These are phyloP conservation scores for Achatina immaculata DNA, from an alignment of 1,140 invertebrate genomes.

Conservation along the genomic window DNA sequence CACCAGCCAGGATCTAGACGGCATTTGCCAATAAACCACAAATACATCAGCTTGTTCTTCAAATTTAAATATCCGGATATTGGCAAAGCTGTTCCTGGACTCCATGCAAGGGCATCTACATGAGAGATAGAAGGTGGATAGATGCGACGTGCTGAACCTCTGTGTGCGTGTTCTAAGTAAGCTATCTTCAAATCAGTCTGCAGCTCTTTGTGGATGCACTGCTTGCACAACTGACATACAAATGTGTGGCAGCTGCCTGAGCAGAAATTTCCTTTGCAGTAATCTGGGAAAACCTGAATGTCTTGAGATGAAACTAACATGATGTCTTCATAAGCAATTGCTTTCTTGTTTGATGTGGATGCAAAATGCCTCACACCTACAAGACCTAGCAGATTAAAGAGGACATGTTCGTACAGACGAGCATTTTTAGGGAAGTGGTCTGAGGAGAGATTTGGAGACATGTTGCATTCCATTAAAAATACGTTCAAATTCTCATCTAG, in stretches of 20 bases:
- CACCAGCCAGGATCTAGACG: slow-evolving; percentile 82
- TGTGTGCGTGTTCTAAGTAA: slow-evolving; percentile 84
- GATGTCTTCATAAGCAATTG: slow-evolving; percentile 71
- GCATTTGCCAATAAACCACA: slow-evolving; percentile 90
- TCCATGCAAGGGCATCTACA: slow-evolving; percentile 66
- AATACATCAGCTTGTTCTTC: slow-evolving; percentile 75
- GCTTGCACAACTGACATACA: slow-evolving; percentile 83
- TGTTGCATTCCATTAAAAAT: slow-evolving; percentile 95
- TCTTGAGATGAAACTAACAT: slow-evolving; percentile 86
- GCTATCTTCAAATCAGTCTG: slow-evolving; percentile 77
- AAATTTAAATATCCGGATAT: slow-evolving; percentile 77
- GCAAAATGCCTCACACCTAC: slow-evolving; percentile 77
- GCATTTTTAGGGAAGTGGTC: slow-evolving; percentile 90
- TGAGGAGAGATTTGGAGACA: slow-evolving; percentile 97
- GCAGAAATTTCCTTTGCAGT: slow-evolving; percentile 74
- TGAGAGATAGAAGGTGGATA: slow-evolving; percentile 80
- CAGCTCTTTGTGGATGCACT: slow-evolving; percentile 80
- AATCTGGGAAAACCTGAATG: slow-evolving; percentile 81
- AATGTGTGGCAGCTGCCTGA: slow-evolving; percentile 19
- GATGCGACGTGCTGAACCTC: slow-evolving; percentile 83
- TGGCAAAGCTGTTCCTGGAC: slow-evolving; percentile 61
- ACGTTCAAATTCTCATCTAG: slow-evolving; percentile 90
- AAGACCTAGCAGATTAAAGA: slow-evolving; percentile 87
- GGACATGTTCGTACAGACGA: slow-evolving; percentile 91
- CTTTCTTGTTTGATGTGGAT: slow-evolving; percentile 70